These are phyloP conservation scores for Pseudomugil tenellus DNA, from an alignment of 2,797 vertebrate species.

Conservation along the genomic window DNA sequence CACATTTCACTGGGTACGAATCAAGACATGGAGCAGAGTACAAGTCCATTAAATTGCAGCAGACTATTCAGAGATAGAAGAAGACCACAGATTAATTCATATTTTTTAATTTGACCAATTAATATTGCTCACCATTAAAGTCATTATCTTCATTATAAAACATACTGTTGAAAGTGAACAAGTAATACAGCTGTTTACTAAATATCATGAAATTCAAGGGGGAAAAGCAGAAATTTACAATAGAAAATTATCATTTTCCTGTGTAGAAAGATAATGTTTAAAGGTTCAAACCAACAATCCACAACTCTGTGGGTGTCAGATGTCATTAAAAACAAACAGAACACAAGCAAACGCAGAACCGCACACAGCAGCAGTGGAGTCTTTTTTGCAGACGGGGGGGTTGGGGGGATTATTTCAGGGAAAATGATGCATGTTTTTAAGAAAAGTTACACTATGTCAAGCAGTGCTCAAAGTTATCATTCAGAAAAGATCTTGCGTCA, in stretches of 20 bases:
- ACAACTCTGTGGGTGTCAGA: conserved; percentile 46
- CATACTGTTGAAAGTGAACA: conserved; percentile 80
- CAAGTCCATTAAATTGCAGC: conserved; percentile 30
- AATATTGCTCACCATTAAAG: conserved; percentile 79
- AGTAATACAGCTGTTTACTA: conserved; percentile 78
- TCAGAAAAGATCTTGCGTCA: conserved; percentile 37
- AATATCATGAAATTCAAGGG: conserved; percentile 73
- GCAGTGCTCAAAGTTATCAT: conserved; percentile 50
- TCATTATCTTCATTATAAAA: conserved; percentile 82
- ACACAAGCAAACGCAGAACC: conserved; percentile 54
- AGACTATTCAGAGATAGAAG: conserved; percentile 18
- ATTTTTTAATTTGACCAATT: conserved; percentile 81
- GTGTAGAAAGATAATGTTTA: conserved; percentile 69
- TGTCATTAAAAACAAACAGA: conserved; percentile 44
- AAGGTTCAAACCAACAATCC: conserved; percentile 54
- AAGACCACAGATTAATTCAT: conserved; percentile 57
- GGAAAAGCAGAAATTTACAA: conserved; percentile 73
- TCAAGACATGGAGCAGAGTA: conserved; percentile 17
- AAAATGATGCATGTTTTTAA: conserved; percentile 53
- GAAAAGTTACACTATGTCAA: conserved; percentile 50
- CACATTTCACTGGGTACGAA: conserved; percentile 24
- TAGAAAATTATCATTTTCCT: conserved; percentile 69
- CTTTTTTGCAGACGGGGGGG: conserved; percentile 4
- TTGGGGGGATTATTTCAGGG: conserved; percentile 9
- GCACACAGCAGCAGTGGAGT: conserved; percentile 43